Conservation (phyloP, 1,140 invertebrate genomes). For the Hycleus cichorii region DNA sequence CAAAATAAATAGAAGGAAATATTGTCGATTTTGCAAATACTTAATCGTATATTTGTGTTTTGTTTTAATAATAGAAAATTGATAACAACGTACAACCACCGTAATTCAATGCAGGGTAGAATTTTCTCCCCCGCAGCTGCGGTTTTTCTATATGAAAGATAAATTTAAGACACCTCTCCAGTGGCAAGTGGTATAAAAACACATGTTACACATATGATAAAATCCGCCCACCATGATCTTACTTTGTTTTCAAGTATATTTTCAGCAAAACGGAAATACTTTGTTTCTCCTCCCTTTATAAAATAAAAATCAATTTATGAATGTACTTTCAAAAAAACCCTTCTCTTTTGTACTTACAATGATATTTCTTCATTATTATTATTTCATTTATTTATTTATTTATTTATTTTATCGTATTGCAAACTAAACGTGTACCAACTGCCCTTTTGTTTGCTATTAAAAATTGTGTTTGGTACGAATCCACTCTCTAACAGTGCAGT, state of each 20-base stretch:
- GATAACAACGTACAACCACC: background rate
- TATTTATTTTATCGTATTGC: too few relatives aligned
- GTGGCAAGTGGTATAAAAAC: conserved; percentile 21
- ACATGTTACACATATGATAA: conserved; percentile 21
- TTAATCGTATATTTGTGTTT: background rate
- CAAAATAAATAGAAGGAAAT: background rate
- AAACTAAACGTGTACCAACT: conserved; percentile 18
- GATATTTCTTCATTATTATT: too few relatives aligned
- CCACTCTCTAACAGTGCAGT: conserved; percentile 3
- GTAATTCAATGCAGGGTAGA: background rate
- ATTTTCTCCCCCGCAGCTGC: conserved; percentile 8
- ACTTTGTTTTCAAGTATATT: conserved; percentile 3
- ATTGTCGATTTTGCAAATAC: background rate
- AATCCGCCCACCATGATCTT: background rate
- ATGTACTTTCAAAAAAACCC: too few relatives aligned
- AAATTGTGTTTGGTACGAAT: conserved; percentile 14
- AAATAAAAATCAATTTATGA: too few relatives aligned
- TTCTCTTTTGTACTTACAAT: too few relatives aligned
- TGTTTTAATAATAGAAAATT: too few relatives aligned
- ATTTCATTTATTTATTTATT: too few relatives aligned
- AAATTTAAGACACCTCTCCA: conserved; percentile 22
- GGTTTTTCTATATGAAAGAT: conserved; percentile 3
- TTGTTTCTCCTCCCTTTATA: background rate
- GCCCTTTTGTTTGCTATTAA: conserved; percentile 7
- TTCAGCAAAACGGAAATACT: conserved; percentile 11